Percentiles rank a stretch among this genome's conserved stretches.
These are phyloP conservation scores for Neoascia interrupta DNA, from an alignment of 2,888 invertebrate species.

Conservation along the genomic window DNA sequence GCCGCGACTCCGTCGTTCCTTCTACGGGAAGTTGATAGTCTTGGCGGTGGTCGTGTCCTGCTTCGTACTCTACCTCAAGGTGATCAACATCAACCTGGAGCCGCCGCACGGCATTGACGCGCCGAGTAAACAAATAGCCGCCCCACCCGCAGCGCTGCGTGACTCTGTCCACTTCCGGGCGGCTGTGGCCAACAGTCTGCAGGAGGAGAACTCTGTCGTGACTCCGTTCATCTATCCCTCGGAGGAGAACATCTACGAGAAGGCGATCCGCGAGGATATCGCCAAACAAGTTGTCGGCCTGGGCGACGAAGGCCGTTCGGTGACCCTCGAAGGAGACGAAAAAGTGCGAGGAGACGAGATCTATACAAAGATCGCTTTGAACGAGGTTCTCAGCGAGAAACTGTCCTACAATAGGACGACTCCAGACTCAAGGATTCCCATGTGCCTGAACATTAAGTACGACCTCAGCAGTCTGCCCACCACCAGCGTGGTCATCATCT, in stretches of 20 bases:
- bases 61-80: conserved; percentile 77
- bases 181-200: conserved; percentile 49
- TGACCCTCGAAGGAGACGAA: conserved; percentile 84
- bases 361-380: conserved; percentile 91
- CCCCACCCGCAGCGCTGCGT: conserved; percentile 34
- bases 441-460: conserved; percentile 79
- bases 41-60: conserved; percentile 76
- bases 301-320: conserved; percentile 87
- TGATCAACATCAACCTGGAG: conserved; percentile 67
- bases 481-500: conserved; percentile 91
- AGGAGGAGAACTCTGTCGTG: conserved; percentile 31
- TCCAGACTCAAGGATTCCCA: conserved; percentile 78
- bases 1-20: conserved; percentile 77
- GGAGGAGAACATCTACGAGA: conserved; percentile 71
- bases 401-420: conserved; percentile 89
- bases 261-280: conserved; percentile 83
- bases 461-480: conserved; percentile 84
- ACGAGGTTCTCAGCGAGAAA: conserved; percentile 92
- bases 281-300: conserved; percentile 84
- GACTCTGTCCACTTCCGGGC: conserved; percentile 70
- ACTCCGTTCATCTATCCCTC: conserved; percentile 70
- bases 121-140: conserved; percentile 34
- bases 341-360: conserved; percentile 85
- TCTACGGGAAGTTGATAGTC: conserved; percentile 78
- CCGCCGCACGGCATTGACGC: neutral